A percentile compares a stretch with the other conserved stretches of the same genome.
Evolutionary conservation across 2,113 vertebrate species (phyloP).

Genomic region (Progne subis): DNA sequence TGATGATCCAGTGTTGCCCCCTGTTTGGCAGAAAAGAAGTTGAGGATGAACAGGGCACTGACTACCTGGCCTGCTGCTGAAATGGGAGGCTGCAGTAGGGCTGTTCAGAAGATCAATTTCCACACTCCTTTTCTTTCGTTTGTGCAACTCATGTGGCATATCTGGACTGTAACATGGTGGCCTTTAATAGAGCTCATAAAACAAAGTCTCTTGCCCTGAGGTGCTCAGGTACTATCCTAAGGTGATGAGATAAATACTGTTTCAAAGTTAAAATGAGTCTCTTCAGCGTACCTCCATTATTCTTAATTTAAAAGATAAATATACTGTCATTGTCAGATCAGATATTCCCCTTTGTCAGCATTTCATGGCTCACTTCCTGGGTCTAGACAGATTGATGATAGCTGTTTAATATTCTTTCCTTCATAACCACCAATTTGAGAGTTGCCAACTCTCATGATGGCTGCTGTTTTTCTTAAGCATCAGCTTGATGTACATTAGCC

Average conservation of each 20-base stretch:
- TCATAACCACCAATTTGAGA: slow-evolving; percentile 57
- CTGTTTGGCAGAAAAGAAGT: background rate
- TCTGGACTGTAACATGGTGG: background rate
- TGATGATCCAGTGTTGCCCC: background rate
- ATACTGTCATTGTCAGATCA: slow-evolving; percentile 40
- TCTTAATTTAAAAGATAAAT: slow-evolving; percentile 69
- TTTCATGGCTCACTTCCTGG: slow-evolving; percentile 60
- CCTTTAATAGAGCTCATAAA: background rate
- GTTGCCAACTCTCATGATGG: slow-evolving; percentile 49
- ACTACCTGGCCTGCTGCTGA: rapidly evolving
- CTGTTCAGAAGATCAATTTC: background rate
- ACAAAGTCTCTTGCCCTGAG: background rate
- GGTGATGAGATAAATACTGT: background rate
- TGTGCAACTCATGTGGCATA: background rate
- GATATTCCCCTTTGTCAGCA: slow-evolving; percentile 57
- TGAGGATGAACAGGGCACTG: background rate
- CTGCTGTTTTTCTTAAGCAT: slow-evolving; percentile 44
- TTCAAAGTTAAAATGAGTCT: slow-evolving; percentile 27
- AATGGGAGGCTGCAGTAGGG: rapidly evolving
- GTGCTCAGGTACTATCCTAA: background rate
- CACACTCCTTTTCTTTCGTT: background rate
- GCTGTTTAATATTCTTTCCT: slow-evolving; percentile 57
- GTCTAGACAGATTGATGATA: slow-evolving; percentile 59
- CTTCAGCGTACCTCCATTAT: slow-evolving; percentile 54
- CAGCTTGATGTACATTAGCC: background rate